Percentiles rank a stretch among this genome's conserved stretches.
phyloP scores from a whole-genome alignment of 2,113 vertebrate genomes.

The Dipodomys spectabilis region DNA sequence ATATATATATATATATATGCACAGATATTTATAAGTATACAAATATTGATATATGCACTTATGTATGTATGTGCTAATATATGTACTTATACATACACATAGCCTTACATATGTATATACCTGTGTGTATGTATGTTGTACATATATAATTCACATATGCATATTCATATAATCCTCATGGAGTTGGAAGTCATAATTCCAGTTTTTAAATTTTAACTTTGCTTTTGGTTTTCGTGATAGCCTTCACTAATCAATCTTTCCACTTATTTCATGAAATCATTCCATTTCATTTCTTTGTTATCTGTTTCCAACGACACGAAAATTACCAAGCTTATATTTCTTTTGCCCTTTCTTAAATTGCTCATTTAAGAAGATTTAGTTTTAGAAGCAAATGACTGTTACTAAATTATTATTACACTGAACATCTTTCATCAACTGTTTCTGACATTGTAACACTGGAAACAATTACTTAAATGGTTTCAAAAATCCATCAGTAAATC shows the following conservation, averaged over 20 bases:
- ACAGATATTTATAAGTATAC: no score
- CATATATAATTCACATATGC: not conserved
- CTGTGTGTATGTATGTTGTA: not conserved
- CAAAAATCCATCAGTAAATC: not conserved
- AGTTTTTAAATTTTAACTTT: not conserved
- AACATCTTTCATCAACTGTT: not conserved
- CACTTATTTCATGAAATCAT: constrained; percentile 16
- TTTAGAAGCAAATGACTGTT: not conserved
- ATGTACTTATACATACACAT: not conserved
- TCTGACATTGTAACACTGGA: not conserved
- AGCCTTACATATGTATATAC: not conserved
- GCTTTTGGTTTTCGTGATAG: not conserved
- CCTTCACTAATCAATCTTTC: constrained; percentile 5
- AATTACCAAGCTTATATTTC: not conserved
- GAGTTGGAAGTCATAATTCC: not conserved
- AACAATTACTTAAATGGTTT: constrained; percentile 23
- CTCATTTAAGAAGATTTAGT: constrained; percentile 7
- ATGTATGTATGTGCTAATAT: no score
- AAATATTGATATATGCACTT: no score
- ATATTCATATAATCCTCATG: not conserved
- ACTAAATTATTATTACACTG: not conserved
- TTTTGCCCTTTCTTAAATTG: not conserved
- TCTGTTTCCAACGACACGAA: not conserved
- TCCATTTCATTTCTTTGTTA: not conserved
- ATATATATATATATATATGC: not conserved